phyloP scores from a whole-genome alignment of 2,113 vertebrate genomes.

The Rhinoderma darwinii region DNA sequence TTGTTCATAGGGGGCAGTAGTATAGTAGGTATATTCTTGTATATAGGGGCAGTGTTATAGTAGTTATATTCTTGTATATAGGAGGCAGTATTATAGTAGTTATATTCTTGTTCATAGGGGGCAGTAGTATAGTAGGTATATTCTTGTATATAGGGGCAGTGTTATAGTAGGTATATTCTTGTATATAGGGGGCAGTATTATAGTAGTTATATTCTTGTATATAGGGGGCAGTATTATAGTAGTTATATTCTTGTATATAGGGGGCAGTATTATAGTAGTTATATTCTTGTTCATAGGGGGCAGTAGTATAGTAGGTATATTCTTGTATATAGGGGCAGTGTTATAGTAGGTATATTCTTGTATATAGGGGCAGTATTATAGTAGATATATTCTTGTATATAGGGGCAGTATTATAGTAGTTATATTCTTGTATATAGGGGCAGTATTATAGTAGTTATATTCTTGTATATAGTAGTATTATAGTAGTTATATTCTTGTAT shows the following conservation, averaged over 20 bases:
- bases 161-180: conserved; percentile 7
- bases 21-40: no score
- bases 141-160: not conserved
- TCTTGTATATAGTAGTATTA: no score
- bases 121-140: conserved; percentile 1
- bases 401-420: not conserved
- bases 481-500: no score
- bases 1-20: not conserved
- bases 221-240: not conserved
- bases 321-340: not conserved
- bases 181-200: not conserved
- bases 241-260: no score
- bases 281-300: not conserved
- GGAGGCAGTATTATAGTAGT: no score
- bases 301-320: conserved; percentile 6
- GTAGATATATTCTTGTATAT: conserved; percentile 2
- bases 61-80: no score
- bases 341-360: conserved; percentile 1
- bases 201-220: not conserved
- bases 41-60: no score
- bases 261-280: no score
- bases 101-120: not conserved
- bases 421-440: not conserved
- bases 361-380: not conserved
- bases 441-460: not conserved